These are phyloP conservation scores for Steromphala cineraria DNA, from an alignment of 2,888 invertebrate genomes.

Conservation along the genomic window DNA sequence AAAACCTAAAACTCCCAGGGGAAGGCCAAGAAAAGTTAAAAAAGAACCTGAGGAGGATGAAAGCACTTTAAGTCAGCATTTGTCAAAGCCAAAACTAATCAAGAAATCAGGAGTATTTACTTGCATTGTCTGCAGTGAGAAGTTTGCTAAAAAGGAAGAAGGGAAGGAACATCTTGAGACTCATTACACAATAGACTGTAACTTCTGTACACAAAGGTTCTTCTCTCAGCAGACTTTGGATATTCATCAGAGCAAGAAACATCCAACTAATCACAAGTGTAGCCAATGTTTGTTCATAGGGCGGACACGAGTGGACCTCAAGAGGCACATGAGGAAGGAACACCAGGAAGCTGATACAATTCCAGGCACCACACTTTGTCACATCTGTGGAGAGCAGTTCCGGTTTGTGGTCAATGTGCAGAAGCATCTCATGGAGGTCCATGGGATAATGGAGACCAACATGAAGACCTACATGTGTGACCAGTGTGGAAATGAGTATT, in stretches of 20 bases:
- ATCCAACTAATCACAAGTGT: not conserved
- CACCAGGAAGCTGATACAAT: not conserved
- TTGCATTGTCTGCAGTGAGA: not conserved
- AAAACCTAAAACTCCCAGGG: not conserved
- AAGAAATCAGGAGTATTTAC: not conserved
- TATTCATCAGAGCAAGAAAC: not conserved
- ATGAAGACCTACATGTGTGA: conserved; percentile 21
- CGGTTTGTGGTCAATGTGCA: conserved; percentile 9
- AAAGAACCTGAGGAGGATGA: not conserved
- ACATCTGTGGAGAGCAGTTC: conserved; percentile 23
- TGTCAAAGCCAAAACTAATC: not conserved
- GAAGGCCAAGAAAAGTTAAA: not conserved
- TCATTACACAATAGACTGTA: not conserved
- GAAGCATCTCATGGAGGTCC: conserved; percentile 18
- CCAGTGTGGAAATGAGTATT: conserved; percentile 21
- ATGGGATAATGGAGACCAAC: not conserved
- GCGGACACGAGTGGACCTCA: not conserved
- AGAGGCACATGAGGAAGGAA: conserved; percentile 8
- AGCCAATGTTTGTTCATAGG: not conserved
- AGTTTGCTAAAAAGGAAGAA: not conserved
- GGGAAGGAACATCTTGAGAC: not conserved
- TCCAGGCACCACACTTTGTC: conserved; percentile 12
- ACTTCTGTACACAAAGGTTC: not conserved
- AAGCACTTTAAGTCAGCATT: not conserved
- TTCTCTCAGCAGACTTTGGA: not conserved